Percentiles rank a stretch among this genome's conserved stretches.
These are phyloP conservation scores for Oryctolagus cuniculus DNA, from an alignment of 2,113 vertebrate genomes.

Conservation along the genomic window DNA sequence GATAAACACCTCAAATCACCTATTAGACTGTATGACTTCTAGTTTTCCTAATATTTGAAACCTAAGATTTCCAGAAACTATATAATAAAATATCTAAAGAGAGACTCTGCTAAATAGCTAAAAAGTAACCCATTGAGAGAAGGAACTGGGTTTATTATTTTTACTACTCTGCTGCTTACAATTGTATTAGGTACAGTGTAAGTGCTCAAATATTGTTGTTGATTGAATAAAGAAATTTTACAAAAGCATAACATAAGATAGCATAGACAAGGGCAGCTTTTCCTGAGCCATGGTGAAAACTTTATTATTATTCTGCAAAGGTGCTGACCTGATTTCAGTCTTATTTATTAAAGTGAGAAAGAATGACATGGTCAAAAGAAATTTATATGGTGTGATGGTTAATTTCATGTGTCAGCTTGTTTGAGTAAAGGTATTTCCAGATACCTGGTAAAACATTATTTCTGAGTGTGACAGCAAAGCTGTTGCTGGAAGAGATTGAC, in stretches of 20 bases:
- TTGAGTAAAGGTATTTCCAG: background rate
- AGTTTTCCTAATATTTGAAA: background rate
- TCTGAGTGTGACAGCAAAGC: background rate
- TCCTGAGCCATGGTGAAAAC: background rate
- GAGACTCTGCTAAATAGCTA: background rate
- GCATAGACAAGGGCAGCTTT: background rate
- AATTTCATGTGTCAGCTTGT: background rate
- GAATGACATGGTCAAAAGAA: background rate
- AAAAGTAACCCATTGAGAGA: background rate
- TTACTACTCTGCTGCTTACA: background rate
- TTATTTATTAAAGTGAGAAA: background rate
- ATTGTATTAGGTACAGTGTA: background rate
- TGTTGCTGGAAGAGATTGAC: background rate
- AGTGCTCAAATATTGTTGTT: background rate
- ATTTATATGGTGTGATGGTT: background rate
- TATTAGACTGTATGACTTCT: no score
- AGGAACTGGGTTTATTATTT: background rate
- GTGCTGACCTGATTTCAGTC: background rate
- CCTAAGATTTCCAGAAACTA: background rate
- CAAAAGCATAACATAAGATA: background rate
- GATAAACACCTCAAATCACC: background rate
- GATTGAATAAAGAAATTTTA: background rate
- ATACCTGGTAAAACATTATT: background rate
- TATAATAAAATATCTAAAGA: background rate
- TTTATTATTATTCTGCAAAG: background rate